Conservation (phyloP, 2,888 invertebrate species). For the Dexiosoma caninum region DNA sequence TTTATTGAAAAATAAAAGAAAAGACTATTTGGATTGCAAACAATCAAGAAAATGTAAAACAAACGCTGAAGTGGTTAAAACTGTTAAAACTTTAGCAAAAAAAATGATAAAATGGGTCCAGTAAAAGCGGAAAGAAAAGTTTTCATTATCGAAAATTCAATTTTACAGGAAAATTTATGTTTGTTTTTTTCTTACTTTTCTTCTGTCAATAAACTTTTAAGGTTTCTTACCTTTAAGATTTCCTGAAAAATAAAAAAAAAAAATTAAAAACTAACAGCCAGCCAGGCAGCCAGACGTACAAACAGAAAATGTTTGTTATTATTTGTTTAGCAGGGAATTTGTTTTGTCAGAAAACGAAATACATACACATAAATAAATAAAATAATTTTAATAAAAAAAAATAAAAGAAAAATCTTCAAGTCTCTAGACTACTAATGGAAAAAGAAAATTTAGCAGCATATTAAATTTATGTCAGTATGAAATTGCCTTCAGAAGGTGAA, state of each 20-base stretch:
- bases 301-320: not conserved
- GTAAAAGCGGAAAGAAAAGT: not conserved
- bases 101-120: not conserved
- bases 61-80: not conserved
- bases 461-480: not conserved
- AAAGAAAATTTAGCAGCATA: too few species aligned
- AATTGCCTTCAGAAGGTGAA: not conserved
- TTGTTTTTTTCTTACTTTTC: not conserved
- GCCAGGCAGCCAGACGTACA: not conserved
- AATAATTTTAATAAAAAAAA: too few species aligned
- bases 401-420: not conserved
- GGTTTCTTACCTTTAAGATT: constrained; percentile 16
- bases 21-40: constrained; percentile 1
- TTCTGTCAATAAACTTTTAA: not conserved
- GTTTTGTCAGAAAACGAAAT: not conserved
- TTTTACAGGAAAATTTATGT: constrained; percentile 51
- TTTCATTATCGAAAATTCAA: constrained; percentile 38
- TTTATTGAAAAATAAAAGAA: constrained; percentile 45
- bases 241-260: not conserved
- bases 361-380: not conserved
- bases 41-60: not conserved
- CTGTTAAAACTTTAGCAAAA: not conserved
- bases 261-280: too few species aligned
- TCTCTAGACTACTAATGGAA: not conserved
- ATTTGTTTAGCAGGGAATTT: constrained; percentile 35